Conservation (phyloP, 2,888 invertebrate genomes). For the Salticus scenicus region DNA sequence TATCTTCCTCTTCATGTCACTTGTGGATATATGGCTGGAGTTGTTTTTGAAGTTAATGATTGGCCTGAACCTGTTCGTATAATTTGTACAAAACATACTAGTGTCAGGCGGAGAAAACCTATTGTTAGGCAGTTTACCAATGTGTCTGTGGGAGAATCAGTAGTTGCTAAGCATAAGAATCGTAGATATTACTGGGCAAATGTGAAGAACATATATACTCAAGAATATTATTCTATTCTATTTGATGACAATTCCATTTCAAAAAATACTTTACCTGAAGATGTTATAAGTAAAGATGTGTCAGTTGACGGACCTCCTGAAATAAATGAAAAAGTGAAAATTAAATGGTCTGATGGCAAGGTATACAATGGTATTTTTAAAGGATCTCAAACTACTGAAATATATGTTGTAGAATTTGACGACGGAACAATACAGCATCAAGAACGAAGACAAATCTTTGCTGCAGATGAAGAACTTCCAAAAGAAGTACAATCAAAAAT, state of each 20-base stretch:
- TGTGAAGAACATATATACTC: slow-evolving; percentile 77
- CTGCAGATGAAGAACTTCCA: slow-evolving; percentile 79
- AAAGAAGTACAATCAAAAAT: slow-evolving; percentile 78
- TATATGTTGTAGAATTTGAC: slow-evolving; percentile 76
- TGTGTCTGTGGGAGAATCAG: slow-evolving; percentile 76
- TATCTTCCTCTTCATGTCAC: slow-evolving; percentile 79
- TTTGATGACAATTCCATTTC: slow-evolving; percentile 81
- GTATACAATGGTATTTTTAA: slow-evolving; percentile 78
- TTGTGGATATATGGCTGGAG: slow-evolving; percentile 80
- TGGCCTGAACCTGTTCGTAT: slow-evolving; percentile 76
- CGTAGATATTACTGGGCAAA: slow-evolving; percentile 80
- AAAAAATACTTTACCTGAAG: slow-evolving; percentile 79
- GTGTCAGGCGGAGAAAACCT: slow-evolving; percentile 32
- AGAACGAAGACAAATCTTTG: slow-evolving; percentile 79
- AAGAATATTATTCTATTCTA: slow-evolving; percentile 80
- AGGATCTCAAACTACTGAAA: slow-evolving; percentile 73
- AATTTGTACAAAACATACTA: slow-evolving; percentile 75
- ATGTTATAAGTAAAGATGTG: slow-evolving; percentile 76
- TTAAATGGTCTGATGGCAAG: slow-evolving; percentile 79
- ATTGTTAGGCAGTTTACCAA: slow-evolving; percentile 71
- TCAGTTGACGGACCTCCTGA: slow-evolving; percentile 75
- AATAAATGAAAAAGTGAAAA: slow-evolving; percentile 78
- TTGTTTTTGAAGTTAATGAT: slow-evolving; percentile 76
- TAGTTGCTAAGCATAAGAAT: slow-evolving; percentile 81
- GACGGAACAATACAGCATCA: slow-evolving; percentile 77